Evolutionary conservation across 2,113 vertebrate genomes (phyloP).

Genomic region (Pelobates fuscus): DNA sequence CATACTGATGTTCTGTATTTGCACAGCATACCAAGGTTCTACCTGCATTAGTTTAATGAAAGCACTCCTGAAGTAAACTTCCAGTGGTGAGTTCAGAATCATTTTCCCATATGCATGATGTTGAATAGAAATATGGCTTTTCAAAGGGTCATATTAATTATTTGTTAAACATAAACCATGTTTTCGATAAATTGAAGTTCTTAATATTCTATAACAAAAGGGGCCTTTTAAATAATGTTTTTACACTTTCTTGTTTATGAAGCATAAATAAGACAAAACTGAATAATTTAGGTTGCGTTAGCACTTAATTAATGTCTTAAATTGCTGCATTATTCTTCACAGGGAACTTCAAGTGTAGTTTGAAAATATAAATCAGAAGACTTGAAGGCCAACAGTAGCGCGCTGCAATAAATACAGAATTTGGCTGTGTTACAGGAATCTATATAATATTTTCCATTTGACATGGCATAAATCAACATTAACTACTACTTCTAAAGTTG

Average conservation of each 20-base stretch:
- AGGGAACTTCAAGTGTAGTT: constrained; percentile 3
- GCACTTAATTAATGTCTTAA: constrained; percentile 12
- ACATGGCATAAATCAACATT: constrained; percentile 55
- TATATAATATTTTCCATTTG: constrained; percentile 47
- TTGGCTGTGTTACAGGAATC: constrained; percentile 49
- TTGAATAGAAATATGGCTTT: background rate
- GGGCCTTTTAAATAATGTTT: background rate
- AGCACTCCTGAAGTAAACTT: too few relatives aligned
- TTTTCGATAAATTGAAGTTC: background rate
- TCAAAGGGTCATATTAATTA: background rate
- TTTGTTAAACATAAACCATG: background rate
- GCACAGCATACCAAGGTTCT: too few relatives aligned
- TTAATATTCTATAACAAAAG: background rate
- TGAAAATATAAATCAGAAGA: constrained; percentile 49
- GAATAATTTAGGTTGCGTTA: constrained; percentile 1
- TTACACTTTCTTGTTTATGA: background rate
- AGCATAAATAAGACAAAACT: background rate
- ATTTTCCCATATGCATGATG: too few relatives aligned
- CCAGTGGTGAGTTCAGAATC: too few relatives aligned
- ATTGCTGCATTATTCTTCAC: constrained; percentile 15
- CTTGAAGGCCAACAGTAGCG: constrained; percentile 40
- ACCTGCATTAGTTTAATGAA: too few relatives aligned
- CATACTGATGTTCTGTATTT: too few relatives aligned
- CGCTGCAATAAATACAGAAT: constrained; percentile 53
- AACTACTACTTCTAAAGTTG: constrained; percentile 41